Percentiles rank a stretch among this genome's conserved stretches.
These are phyloP conservation scores for Acromyrmex charruanus DNA, from an alignment of 1,140 invertebrate species.

Conservation along the genomic window DNA sequence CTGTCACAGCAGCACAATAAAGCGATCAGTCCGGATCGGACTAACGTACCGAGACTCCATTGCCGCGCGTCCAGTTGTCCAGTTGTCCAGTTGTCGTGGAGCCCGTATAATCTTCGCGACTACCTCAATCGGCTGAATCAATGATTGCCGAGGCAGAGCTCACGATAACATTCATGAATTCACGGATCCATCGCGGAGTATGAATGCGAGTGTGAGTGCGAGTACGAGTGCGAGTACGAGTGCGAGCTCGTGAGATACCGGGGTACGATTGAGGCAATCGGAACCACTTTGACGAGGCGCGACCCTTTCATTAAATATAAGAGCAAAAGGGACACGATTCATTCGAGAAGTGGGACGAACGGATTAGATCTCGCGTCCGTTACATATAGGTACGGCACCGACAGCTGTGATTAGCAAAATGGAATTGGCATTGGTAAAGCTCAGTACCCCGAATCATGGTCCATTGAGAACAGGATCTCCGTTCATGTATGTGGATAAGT, in stretches of 20 bases:
- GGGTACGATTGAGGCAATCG: conserved; percentile 66
- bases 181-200: conserved; percentile 17
- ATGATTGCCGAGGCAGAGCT: neutral
- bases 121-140: conserved; percentile 42
- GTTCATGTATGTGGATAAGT: neutral
- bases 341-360: conserved; percentile 68
- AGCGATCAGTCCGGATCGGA: conserved; percentile 26
- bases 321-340: conserved; percentile 72
- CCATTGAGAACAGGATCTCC: conserved; percentile 17
- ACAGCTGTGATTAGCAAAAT: conserved; percentile 29
- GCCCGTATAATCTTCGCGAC: conserved; percentile 35
- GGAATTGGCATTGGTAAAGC: conserved; percentile 33
- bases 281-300: conserved; percentile 61
- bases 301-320: conserved; percentile 74
- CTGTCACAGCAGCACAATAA: conserved; percentile 15
- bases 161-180: conserved; percentile 59
- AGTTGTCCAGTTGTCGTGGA: neutral
- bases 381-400: conserved; percentile 28
- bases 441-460: conserved; percentile 1
- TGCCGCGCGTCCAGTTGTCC: neutral
- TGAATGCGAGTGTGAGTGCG: neutral
- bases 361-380: conserved; percentile 68
- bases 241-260: conserved; percentile 41
- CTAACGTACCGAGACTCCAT: neutral
- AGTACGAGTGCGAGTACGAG: neutral